These are phyloP conservation scores for Epizoanthus stellaris DNA, from an alignment of 92 coral and sea anemone species.

Conservation along the genomic window DNA sequence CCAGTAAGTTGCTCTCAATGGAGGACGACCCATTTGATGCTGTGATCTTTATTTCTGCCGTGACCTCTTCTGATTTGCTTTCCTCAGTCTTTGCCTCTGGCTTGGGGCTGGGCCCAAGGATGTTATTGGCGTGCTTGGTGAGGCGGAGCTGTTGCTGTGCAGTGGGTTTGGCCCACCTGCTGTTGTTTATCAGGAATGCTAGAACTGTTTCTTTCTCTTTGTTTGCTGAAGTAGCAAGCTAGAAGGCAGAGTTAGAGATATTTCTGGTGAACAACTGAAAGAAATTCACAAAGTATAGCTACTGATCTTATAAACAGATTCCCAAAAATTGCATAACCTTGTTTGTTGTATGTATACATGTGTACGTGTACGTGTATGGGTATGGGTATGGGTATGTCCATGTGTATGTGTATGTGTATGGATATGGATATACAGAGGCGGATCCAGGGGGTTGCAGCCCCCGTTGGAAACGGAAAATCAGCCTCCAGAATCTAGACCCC, in stretches of 20 bases:
- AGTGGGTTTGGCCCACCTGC: constrained; percentile 79
- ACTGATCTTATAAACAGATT: too few species aligned
- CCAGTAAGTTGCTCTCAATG: constrained; percentile 76
- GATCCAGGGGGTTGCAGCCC: too few species aligned
- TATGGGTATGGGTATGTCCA: too few species aligned
- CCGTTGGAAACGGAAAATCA: too few species aligned
- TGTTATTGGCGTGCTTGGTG: constrained; percentile 57
- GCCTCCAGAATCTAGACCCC: too few species aligned
- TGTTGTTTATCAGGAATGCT: constrained; percentile 83
- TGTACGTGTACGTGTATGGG: too few species aligned
- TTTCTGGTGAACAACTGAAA: not conserved
- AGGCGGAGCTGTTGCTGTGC: constrained; percentile 74
- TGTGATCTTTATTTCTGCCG: constrained; percentile 79
- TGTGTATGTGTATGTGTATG: too few species aligned
- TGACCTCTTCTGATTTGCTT: constrained; percentile 35
- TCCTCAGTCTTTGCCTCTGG: constrained; percentile 47
- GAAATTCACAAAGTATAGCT: too few species aligned
- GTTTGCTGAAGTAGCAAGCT: constrained; percentile 82
- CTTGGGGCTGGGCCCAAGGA: constrained; percentile 61
- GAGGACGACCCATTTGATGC: constrained; percentile 69
- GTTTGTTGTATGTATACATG: too few species aligned
- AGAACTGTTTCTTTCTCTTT: constrained; percentile 78
- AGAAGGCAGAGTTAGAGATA: not conserved
- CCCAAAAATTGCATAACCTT: too few species aligned
- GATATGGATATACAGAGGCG: too few species aligned